Base-by-base conservation (phyloP, 2,797 vertebrate genomes). In the Brachyrhaphis roseni region DNA sequence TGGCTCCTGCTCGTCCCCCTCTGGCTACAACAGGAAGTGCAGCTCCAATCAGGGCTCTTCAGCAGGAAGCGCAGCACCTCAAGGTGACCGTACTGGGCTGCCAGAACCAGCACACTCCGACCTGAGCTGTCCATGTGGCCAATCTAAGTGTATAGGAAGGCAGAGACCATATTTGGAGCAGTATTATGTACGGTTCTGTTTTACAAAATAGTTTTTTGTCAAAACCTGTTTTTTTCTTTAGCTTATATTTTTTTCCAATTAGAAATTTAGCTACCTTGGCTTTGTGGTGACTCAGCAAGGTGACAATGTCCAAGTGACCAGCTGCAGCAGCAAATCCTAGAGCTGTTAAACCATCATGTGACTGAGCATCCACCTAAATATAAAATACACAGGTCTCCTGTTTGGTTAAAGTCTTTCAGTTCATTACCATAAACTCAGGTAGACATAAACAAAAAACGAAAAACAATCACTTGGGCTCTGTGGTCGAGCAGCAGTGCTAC, bases 121-220 rank as follows among this genome's bases (percentile, higher is more conserved):
- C 98, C 97, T 0, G 97, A 98, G 84, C 96, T 96, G 92, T 99
- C 98, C 88, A 98, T 91, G 18, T 99, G 98, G 91, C 98, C 98
- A 89, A 97, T 97, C 98, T 98, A 72, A 78, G 57, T 0, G 4
- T 46, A 72, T 34, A 5, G 5, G 18, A 4, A 77, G 64, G 59
- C n/a, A 55, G 5, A 68, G 59, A 51, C 5, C 28, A 59, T 59
- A 8, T 76, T 34, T 0, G 15, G 36, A 64, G 55, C 23, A 43
- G 74, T 2, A 26, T 6, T 12, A 20, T 49, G 18, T 7, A 10
- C 3, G 16, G 62, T 64, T 64, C 28, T 18, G 31, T 64, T 64
- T 64, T 18, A 18, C 11, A 71, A 43, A 26, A 11, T 23, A 71
- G 5, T 5, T 49, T 49, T 49, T 7, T 18, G 47, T 49, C 18